These are phyloP conservation scores for Lagocephalus sceleratus DNA, from an alignment of 2,797 vertebrate genomes.

Conservation along the genomic window DNA sequence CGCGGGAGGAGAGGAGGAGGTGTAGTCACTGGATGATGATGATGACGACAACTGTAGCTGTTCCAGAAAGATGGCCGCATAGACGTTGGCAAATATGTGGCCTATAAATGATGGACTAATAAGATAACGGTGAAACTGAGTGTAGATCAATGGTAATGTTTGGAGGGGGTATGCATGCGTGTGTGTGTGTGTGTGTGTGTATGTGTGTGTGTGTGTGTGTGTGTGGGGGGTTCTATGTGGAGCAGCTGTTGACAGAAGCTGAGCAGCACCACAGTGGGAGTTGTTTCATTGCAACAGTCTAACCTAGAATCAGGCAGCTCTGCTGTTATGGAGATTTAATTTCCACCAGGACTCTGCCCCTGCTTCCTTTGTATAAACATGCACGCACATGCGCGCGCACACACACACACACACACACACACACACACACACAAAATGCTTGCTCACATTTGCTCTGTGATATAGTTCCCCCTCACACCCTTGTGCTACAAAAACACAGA, in stretches of 20 bases:
- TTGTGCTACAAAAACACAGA: not conserved
- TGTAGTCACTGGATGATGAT: conserved; percentile 20
- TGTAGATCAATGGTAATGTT: conserved; percentile 1
- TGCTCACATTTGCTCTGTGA: conserved; percentile 6
- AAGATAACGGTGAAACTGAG: conserved; percentile 12
- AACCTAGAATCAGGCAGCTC: conserved; percentile 34
- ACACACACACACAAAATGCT: conserved; percentile 1
- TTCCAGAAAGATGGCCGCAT: conserved; percentile 34
- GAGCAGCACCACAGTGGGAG: conserved; percentile 21
- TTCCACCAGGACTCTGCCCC: conserved; percentile 20
- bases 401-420: not conserved
- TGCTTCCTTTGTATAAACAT: conserved; percentile 7
- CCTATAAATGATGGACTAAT: conserved; percentile 23
- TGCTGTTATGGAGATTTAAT: conserved; percentile 28
- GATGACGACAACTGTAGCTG: not conserved
- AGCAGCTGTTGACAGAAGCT: conserved; percentile 27
- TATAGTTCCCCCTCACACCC: conserved; percentile 5
- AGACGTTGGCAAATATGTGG: conserved; percentile 33
- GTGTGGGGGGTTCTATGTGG: conserved; percentile 2
- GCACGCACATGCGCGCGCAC: conserved; percentile 1
- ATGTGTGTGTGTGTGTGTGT: not conserved
- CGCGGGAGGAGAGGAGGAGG: not conserved
- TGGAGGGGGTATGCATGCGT: not conserved
- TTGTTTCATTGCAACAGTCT: conserved; percentile 16
- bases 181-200: not conserved